Evolutionary conservation across 2,113 vertebrate genomes (phyloP).

Genomic region (Ailuropoda melanoleuca): DNA sequence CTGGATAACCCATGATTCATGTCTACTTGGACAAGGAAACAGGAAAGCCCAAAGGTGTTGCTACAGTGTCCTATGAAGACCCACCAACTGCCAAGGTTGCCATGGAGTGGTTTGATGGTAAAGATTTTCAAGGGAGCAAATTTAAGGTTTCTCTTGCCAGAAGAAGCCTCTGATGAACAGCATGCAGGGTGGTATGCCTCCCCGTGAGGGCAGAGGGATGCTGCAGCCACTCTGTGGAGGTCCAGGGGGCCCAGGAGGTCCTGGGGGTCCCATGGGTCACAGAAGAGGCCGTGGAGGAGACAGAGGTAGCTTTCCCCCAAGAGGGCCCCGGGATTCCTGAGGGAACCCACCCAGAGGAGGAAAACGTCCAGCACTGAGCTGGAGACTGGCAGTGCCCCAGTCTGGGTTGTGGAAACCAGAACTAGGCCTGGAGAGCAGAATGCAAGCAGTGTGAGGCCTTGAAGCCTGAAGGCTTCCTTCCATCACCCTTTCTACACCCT

Average conservation of each 20-base stretch:
- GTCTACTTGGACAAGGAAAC: conserved; percentile 80
- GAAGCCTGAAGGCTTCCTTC: conserved; percentile 94
- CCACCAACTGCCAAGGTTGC: conserved; percentile 94
- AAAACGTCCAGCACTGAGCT: not conserved
- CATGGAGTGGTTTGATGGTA: conserved; percentile 96
- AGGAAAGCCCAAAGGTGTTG: conserved; percentile 96
- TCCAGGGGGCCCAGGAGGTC: not conserved
- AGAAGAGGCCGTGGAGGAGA: not conserved
- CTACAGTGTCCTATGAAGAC: conserved; percentile 95
- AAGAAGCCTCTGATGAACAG: conserved; percentile 93
- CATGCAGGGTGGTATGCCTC: conserved; percentile 88
- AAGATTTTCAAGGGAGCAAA: conserved; percentile 93
- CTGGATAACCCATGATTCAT: not conserved
- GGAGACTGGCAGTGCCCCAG: not conserved
- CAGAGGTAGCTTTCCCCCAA: not conserved
- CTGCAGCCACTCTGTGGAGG: not conserved
- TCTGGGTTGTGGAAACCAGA: not conserved
- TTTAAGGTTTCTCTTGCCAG: conserved; percentile 92
- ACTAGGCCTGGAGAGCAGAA: conserved; percentile 79
- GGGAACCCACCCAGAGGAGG: not conserved
- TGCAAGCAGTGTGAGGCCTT: conserved; percentile 99
- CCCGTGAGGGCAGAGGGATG: not conserved
- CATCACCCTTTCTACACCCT: conserved; percentile 92
- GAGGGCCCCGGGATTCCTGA: not conserved
- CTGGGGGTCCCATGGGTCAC: not conserved